Evolutionary conservation across 1,140 invertebrate species (phyloP).

Genomic region (Drosophila oshimai): DNA sequence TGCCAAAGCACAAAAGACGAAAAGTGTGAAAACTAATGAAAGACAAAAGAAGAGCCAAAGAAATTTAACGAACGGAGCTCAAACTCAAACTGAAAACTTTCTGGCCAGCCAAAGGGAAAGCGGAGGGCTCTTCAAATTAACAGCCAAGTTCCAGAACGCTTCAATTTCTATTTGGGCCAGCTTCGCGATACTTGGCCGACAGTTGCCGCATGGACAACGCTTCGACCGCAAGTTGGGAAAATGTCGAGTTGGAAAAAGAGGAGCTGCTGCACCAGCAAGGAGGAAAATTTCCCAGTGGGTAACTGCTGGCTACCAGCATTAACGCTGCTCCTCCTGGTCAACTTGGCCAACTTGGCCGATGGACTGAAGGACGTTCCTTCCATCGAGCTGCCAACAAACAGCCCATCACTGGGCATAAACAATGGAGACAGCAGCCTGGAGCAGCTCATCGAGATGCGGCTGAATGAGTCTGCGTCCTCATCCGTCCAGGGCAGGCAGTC

Average conservation of each 20-base stretch:
- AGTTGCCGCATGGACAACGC: slow-evolving; percentile 61
- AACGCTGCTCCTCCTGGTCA: neutral
- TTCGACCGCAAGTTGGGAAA: slow-evolving; percentile 49
- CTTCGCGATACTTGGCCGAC: slow-evolving; percentile 31
- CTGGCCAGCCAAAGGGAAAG: neutral
- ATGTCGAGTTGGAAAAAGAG: slow-evolving; percentile 43
- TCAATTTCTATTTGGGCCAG: slow-evolving; percentile 27
- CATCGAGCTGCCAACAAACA: slow-evolving; percentile 30
- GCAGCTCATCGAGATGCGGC: slow-evolving; percentile 64
- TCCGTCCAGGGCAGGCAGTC: slow-evolving; percentile 33
- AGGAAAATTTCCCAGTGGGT: slow-evolving; percentile 7
- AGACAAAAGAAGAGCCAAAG: slow-evolving; percentile 42
- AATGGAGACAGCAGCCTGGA: slow-evolving; percentile 46
- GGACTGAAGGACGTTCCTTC: slow-evolving; percentile 24
- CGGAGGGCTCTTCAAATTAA: slow-evolving; percentile 54
- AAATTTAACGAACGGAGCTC: slow-evolving; percentile 40
- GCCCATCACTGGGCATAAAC: slow-evolving; percentile 27
- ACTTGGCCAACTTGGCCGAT: slow-evolving; percentile 9
- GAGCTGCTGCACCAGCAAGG: neutral
- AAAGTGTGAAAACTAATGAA: slow-evolving; percentile 73
- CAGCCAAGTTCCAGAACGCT: slow-evolving; percentile 39
- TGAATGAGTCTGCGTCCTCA: slow-evolving; percentile 54
- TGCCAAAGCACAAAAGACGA: slow-evolving; percentile 48
- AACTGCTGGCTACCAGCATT: slow-evolving; percentile 17
- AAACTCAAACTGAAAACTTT: slow-evolving; percentile 59